Evolutionary conservation across 2,888 invertebrate species (phyloP).

Genomic region (Rhingia rostrata): DNA sequence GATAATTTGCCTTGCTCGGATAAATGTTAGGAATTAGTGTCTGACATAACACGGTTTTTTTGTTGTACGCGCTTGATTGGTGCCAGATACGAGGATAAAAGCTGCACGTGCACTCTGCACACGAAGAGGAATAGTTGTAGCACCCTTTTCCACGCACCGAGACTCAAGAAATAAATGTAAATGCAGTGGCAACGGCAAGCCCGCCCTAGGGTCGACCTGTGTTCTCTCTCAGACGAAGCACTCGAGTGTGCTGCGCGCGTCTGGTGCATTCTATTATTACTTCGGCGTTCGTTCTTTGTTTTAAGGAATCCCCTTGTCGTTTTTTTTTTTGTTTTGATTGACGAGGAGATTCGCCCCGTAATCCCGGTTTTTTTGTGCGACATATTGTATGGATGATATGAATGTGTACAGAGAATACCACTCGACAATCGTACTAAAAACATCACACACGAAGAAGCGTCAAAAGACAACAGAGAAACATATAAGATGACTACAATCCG

Average conservation of each 20-base stretch:
- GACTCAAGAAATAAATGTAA: slow-evolving; percentile 34
- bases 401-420: too few relatives aligned
- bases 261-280: slow-evolving; percentile 32
- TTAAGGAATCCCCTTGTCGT: slow-evolving; percentile 36
- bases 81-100: background rate
- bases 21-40: slow-evolving; percentile 60
- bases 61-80: slow-evolving; percentile 26
- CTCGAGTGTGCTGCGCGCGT: slow-evolving; percentile 55
- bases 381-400: background rate
- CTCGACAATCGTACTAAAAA: too few relatives aligned
- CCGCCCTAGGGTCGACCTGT: slow-evolving; percentile 31
- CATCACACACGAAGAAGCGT: too few relatives aligned
- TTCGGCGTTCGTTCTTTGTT: slow-evolving; percentile 44
- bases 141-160: slow-evolving; percentile 1
- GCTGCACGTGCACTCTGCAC: slow-evolving; percentile 53
- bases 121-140: slow-evolving; percentile 10
- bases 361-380: slow-evolving; percentile 37
- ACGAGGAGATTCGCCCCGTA: slow-evolving; percentile 48
- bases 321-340: slow-evolving; percentile 28
- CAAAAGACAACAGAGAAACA: too few relatives aligned
- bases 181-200: slow-evolving; percentile 10
- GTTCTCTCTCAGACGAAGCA: slow-evolving; percentile 55
- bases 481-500: too few relatives aligned
- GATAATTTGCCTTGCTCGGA: slow-evolving; percentile 47
- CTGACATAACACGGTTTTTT: slow-evolving; percentile 49